Base-by-base conservation (phyloP, 2,113 vertebrate species). In the Irena cyanogastra region DNA sequence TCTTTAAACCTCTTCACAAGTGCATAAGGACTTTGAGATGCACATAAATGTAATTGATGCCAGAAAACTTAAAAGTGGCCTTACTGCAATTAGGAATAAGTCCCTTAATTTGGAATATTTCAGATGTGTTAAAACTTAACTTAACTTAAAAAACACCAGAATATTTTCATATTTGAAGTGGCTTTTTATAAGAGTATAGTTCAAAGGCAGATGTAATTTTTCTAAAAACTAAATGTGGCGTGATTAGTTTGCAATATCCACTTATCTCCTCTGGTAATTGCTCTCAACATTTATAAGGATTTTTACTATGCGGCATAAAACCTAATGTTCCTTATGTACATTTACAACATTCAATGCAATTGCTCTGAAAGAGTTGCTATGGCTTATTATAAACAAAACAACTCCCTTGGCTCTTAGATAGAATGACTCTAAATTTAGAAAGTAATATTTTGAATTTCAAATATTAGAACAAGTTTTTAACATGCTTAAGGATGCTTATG, bases 261-360 rank as follows among this genome's bases (percentile, higher is more conserved):
- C 23, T 83, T 72, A 88, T 88, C 26, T 60, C 23, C 90, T 86
- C 49, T 75, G 60, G 66, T 88, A 85, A 77, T 84, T 87, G 92
- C 41, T 57, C 26, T 78, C 50, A 87, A 65, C 1, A 0, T 81
- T 90, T 81, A 44, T 81, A 79, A 18, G 47, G 16, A 83, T 86
- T 93, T 96, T 82, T 78, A 86, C 19, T 79, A 8, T 35, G 52
- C 31, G 86, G 42, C 41, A 83, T 94, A 93, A 95, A 97, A 6
- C 47, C 15, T 91, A 74, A 87, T 81, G 61, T 94, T 95, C 65
- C 72, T 89, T 87, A 57, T 28, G 11, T 77, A 76, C 20, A 1
- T 37, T 74, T 71, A 86, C 35, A 65, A 16, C n/a, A 74, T 68
- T 87, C 75, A 75, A 10, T 80, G n/a, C n/a, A 85, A 56, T 70